Base-by-base conservation (phyloP, 2,113 vertebrate genomes). In the Stigmatopora argus region DNA sequence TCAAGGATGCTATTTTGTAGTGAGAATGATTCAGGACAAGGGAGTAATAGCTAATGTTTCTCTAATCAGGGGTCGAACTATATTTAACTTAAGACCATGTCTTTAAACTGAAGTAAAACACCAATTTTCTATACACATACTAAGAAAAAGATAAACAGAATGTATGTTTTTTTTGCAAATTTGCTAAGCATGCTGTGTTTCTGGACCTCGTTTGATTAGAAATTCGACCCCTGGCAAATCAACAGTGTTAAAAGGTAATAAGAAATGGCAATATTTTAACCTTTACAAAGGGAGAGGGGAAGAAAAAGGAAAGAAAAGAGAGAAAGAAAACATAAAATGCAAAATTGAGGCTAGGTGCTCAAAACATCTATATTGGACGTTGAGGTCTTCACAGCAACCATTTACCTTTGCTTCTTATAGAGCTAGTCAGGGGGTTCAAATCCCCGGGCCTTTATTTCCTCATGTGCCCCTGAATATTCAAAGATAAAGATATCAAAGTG, bases 341-440 rank as follows among this genome's bases (percentile, higher is more conserved):
- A 89, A 86, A 85, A 76, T 87, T 45, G 41, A 79, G 72, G 66
- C 84, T 79, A 79, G 65, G 81, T 88, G 84, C 80, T 85, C 86
- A 84, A 90, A 90, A 87, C 70, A 82, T 84, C 84, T 87, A 87
- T 82, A 85, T 89, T 86, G 74, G 80, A 88, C 79, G 79, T 87
- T 79, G 85, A 88, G 84, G 84, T 86, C 88, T 89, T 89, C 81
- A 90, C 89, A 87, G 87, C 86, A 90, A 90, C 89, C 85, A 87
- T 90, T 61, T 90, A 90, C 88, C 90, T 91, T 90, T 90, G 88
- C 86, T 89, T 90, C 83, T 86, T 90, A 91, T 82, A 90, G 88
- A 90, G 88, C 89, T 90, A 91, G 89, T 90, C 89, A 90, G 89
- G 88, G 59, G 90, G 90, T 89, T 90, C 89, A 91, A 90, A 89